Conservation (phyloP, 2,797 vertebrate species). For the Anas acuta region DNA sequence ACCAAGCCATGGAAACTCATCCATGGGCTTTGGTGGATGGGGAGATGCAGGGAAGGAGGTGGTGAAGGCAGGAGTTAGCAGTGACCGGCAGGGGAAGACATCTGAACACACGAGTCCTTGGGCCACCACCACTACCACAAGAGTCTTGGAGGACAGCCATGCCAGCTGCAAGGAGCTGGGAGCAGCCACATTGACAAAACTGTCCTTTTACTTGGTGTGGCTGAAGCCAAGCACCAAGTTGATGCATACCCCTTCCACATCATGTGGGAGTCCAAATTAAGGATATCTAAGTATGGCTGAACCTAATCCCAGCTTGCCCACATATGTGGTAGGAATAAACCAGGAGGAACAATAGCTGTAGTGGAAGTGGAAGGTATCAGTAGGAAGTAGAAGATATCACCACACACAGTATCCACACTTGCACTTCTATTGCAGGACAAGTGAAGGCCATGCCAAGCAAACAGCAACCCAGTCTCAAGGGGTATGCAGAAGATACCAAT, state of each 20-base stretch:
- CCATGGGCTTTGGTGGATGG: background rate
- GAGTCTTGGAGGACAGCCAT: background rate
- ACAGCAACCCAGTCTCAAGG: background rate
- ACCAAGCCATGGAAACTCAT: background rate
- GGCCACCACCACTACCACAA: background rate
- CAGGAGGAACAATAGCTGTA: fast-evolving
- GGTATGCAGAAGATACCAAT: background rate
- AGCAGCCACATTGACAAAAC: background rate
- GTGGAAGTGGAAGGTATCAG: background rate
- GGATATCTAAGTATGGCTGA: background rate
- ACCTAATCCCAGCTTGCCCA: background rate
- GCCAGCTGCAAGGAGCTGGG: background rate
- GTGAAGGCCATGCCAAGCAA: background rate
- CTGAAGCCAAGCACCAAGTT: background rate
- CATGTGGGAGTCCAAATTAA: background rate
- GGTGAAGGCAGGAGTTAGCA: background rate
- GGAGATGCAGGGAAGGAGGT: background rate
- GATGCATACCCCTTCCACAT: no score
- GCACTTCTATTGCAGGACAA: background rate
- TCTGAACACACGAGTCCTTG: background rate
- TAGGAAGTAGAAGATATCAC: background rate
- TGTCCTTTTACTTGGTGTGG: background rate
- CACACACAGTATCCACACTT: background rate
- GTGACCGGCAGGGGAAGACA: background rate
- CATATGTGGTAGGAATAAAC: background rate